Conservation (phyloP, 2,888 invertebrate genomes). For the Eubasilissa splendida region DNA sequence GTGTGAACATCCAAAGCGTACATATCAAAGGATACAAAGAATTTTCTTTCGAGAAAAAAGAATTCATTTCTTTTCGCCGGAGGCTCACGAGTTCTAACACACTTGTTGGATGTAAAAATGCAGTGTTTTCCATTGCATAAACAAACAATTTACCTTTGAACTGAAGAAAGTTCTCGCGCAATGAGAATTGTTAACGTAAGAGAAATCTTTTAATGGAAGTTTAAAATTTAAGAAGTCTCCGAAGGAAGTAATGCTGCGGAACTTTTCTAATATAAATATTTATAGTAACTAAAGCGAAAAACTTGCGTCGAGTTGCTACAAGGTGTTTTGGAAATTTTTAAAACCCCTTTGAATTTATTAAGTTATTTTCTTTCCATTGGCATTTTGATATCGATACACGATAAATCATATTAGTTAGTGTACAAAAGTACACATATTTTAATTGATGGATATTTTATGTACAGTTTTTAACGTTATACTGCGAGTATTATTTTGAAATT, state of each 20-base stretch:
- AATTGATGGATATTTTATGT: too few relatives aligned
- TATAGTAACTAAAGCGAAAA: conserved; percentile 6
- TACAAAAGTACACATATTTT: too few relatives aligned
- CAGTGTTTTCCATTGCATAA: conserved; percentile 5
- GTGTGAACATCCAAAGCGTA: too few relatives aligned
- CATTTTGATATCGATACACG: too few relatives aligned
- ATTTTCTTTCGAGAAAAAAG: too few relatives aligned
- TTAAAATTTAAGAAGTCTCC: conserved; percentile 3
- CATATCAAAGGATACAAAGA: too few relatives aligned
- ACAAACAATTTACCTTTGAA: conserved; percentile 13
- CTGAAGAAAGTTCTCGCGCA: not conserved
- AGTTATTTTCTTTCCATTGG: too few relatives aligned
- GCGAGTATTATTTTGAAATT: too few relatives aligned
- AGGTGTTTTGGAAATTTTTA: not conserved
- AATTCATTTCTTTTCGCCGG: not conserved
- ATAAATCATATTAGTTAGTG: too few relatives aligned
- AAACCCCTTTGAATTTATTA: too few relatives aligned
- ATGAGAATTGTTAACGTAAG: conserved; percentile 2
- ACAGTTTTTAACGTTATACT: too few relatives aligned
- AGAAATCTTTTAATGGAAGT: conserved; percentile 19
- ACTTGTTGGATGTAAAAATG: conserved; percentile 22
- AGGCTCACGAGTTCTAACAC: not conserved
- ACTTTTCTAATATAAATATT: conserved; percentile 9
- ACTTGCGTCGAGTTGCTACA: not conserved
- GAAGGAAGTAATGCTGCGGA: conserved; percentile 1